Percentiles rank a stretch among this genome's conserved stretches.
These are phyloP conservation scores for Gandaritis pyraliata DNA, from an alignment of 2,888 invertebrate genomes.

Conservation along the genomic window DNA sequence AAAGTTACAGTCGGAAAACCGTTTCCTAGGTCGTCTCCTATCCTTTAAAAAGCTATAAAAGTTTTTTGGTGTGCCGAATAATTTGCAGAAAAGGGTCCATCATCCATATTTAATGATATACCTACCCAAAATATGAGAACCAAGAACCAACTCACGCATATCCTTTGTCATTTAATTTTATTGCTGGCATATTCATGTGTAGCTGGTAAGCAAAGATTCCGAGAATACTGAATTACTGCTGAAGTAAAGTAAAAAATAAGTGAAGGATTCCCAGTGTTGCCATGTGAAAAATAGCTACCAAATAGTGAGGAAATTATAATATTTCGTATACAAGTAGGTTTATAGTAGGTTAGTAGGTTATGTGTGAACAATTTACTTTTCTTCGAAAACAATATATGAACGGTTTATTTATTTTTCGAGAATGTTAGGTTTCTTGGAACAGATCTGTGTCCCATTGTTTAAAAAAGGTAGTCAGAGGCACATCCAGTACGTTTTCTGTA, in stretches of 20 bases:
- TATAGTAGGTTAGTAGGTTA: no score
- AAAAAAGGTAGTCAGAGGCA: no score
- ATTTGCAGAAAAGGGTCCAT: conserved; percentile 23
- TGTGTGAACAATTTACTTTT: no score
- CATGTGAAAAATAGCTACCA: neutral
- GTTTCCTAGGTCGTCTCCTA: conserved; percentile 4
- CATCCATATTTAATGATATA: conserved; percentile 33
- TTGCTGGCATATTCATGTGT: no score
- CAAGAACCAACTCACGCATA: conserved; percentile 32
- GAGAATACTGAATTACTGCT: no score
- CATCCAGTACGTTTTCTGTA: no score
- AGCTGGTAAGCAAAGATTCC: no score
- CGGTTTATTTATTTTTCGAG: no score
- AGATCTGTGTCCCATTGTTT: no score
- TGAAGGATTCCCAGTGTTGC: neutral
- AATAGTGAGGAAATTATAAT: neutral
- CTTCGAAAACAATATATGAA: no score
- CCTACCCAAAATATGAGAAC: conserved; percentile 32
- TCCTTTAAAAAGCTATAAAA: conserved; percentile 21
- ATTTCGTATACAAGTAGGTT: neutral
- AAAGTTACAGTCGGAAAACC: neutral
- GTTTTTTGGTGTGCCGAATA: conserved; percentile 13
- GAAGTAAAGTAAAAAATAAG: no score
- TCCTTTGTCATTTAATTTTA: conserved; percentile 18
- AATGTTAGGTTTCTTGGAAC: no score